Evolutionary conservation across 2,888 invertebrate species (phyloP).

Genomic region (Dicycla oo): DNA sequence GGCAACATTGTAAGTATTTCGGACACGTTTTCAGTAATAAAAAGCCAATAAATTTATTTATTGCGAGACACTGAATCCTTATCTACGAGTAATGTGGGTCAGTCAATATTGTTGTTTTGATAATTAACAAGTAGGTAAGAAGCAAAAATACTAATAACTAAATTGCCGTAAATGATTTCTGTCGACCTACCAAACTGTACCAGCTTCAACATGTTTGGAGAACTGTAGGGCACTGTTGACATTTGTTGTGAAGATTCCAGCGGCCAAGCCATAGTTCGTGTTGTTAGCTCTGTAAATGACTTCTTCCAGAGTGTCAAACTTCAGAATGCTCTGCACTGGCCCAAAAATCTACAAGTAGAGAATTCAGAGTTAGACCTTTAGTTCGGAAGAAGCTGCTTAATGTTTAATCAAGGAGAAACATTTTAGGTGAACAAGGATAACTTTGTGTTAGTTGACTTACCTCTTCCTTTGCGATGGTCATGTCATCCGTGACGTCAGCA

Average conservation of each 20-base stretch:
- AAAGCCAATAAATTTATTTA: background rate
- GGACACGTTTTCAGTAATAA: background rate
- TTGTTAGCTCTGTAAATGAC: constrained; percentile 95
- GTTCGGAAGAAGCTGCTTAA: background rate
- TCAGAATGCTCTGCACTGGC: constrained; percentile 96
- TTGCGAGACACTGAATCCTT: background rate
- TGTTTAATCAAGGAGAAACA: background rate
- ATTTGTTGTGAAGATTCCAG: constrained; percentile 95
- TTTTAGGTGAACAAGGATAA: too few relatives aligned
- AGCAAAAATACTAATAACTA: background rate
- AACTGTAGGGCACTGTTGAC: constrained; percentile 94
- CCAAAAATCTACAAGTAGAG: constrained; percentile 93
- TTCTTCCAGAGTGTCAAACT: constrained; percentile 94
- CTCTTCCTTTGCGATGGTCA: constrained; percentile 95
- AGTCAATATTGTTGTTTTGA: background rate
- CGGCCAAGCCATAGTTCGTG: constrained; percentile 95
- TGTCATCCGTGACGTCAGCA: constrained; percentile 93
- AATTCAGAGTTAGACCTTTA: background rate
- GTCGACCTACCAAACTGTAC: constrained; percentile 92
- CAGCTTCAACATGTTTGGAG: constrained; percentile 94
- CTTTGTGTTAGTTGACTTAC: constrained; percentile 75
- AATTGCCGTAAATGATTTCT: background rate
- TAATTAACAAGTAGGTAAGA: too few relatives aligned
- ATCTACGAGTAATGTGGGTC: background rate
- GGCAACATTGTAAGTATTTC: constrained; percentile 6